Evolutionary conservation across 2,113 vertebrate genomes (phyloP).

Genomic region (Myrmophylax atrothorax): DNA sequence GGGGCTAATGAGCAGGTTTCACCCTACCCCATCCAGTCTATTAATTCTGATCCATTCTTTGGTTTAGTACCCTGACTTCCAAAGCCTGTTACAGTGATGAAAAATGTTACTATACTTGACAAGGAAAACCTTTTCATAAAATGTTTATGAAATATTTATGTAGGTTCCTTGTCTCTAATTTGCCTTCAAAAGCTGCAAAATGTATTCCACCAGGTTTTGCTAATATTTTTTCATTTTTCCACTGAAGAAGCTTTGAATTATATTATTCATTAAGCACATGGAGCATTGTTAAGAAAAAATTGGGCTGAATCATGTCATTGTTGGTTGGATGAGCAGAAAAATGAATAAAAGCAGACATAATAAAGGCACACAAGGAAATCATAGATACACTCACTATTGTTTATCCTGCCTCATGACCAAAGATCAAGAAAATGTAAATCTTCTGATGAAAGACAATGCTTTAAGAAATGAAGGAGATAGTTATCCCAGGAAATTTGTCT

Average conservation of each 20-base stretch:
- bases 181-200: constrained; percentile 25
- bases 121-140: constrained; percentile 47
- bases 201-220: neutral
- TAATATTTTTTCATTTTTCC: neutral
- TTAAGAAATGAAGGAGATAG: constrained; percentile 6
- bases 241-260: neutral
- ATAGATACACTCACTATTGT: neutral
- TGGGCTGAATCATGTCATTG: neutral
- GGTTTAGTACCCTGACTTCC: neutral
- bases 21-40: neutral
- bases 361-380: neutral
- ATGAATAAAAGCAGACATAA: neutral
- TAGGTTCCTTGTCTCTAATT: constrained; percentile 7
- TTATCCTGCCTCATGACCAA: neutral
- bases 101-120: neutral
- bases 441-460: neutral
- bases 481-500: neutral
- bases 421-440: constrained; percentile 37
- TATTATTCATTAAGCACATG: neutral
- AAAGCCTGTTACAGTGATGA: neutral
- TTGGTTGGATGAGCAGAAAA: neutral
- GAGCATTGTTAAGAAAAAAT: neutral
- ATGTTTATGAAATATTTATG: constrained; percentile 39
- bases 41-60: constrained; percentile 3
- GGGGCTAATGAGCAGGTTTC: neutral